Evolutionary conservation across 30 jellyfish, hydroid and myxozoan genomes (phyloP), one percentile per base, ranked within the genome.

Genomic region (Phacellophora camtschatica): DNA sequence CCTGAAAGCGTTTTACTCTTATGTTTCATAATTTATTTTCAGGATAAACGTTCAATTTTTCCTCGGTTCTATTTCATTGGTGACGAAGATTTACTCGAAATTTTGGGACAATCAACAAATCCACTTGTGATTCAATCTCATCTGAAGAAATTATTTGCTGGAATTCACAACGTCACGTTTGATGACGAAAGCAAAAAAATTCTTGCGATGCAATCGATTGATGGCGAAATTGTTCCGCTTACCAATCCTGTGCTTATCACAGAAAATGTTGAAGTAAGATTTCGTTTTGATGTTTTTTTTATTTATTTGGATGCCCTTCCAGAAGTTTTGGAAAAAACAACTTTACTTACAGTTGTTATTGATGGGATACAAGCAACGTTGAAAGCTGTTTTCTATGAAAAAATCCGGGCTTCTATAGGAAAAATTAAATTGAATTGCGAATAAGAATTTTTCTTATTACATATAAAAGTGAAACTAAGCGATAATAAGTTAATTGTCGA

Each of bases 21-120:
- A 15, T 12, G 28, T 4, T 22, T 23, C 22, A 65, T 63, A 36
- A 48, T 3, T 51, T 34, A 29, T 89, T 39, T 62, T 31, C 64
- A 94, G 99, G 99, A 94, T 50, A 94, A 94, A 57, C 87, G 99
- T 3, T 94, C 99, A 2, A 36, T 94, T 19, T 94, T 94, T 49
- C 99, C 99, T 16, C 96, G 99, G 18, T 94, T 94, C 88, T 94
- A 94, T 72, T 94, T 94, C 92, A 88, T 94, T 63, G 99, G 99
- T 9, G 99, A 94, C 67, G 99, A 94, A 74, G 99, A 94, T 78
- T 50, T 94, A 66, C 86, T 94, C 33, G 99, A 94, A 43, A 94
- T 94, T 11, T 74, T 94, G 24, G 99, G 99, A 18, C 99, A 94
- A 30, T 81, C 99, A 10, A 94, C 99, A 30, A 94, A 94, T 32